phyloP scores from a whole-genome alignment of 2,113 vertebrate species.

The Corapipo altera region DNA sequence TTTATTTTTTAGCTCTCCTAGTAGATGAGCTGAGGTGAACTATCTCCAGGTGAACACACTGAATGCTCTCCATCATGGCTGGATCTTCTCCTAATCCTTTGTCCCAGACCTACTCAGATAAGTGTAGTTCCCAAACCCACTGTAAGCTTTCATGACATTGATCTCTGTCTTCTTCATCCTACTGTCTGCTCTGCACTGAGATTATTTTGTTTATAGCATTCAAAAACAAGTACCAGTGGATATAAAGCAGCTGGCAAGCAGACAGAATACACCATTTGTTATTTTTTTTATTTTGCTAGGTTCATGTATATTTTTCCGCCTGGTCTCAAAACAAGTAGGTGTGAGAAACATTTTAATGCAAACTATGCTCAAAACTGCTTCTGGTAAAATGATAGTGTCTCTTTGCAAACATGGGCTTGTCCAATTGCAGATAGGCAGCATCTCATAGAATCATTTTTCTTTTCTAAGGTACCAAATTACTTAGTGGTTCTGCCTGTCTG shows the following conservation, averaged over 20 bases:
- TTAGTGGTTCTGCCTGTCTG: too few species aligned
- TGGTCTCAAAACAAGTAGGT: not conserved
- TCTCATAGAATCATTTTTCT: not conserved
- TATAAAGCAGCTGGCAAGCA: not conserved
- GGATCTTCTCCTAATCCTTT: not conserved
- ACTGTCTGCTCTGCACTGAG: not conserved
- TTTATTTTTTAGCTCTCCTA: not conserved
- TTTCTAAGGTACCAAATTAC: too few species aligned
- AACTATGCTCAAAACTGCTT: not conserved
- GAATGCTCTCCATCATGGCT: not conserved
- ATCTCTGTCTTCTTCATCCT: not conserved
- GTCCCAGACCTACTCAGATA: not conserved
- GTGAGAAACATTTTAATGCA: slow-evolving; percentile 13
- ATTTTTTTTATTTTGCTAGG: not conserved
- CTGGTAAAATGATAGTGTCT: slow-evolving; percentile 19
- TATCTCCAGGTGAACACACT: not conserved
- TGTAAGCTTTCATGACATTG: not conserved
- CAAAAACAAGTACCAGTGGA: not conserved
- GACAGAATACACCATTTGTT: not conserved
- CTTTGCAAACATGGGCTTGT: slow-evolving; percentile 33
- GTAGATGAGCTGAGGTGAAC: not conserved
- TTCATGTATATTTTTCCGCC: not conserved
- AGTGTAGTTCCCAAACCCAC: not conserved
- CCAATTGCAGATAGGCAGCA: slow-evolving; percentile 41
- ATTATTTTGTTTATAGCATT: not conserved